These are phyloP conservation scores for Drosophila borborema DNA, from an alignment of 2,888 invertebrate genomes.

Conservation along the genomic window DNA sequence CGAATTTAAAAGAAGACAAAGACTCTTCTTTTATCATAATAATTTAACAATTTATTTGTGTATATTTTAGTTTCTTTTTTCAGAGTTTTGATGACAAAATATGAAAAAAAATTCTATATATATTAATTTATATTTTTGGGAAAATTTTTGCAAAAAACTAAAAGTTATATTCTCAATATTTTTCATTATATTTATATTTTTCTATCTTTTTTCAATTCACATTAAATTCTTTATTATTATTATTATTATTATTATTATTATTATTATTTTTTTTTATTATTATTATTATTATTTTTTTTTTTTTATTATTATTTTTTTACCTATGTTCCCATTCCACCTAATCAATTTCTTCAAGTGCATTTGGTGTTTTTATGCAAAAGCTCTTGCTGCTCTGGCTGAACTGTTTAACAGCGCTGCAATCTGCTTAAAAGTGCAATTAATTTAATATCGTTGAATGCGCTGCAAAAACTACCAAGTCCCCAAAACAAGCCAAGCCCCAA, in stretches of 20 bases:
- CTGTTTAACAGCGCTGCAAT: conserved; percentile 72
- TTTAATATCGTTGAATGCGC: conserved; percentile 58
- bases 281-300: too few species aligned
- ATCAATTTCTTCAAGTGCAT: not conserved
- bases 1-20: too few species aligned
- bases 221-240: too few species aligned
- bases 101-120: not conserved
- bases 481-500: conserved; percentile 5
- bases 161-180: too few species aligned
- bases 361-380: conserved; percentile 9
- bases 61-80: too few species aligned
- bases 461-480: conserved; percentile 15
- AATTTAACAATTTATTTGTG: too few species aligned
- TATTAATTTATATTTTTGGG: not conserved
- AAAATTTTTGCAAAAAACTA: not conserved
- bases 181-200: too few species aligned
- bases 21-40: too few species aligned
- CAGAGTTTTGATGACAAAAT: not conserved
- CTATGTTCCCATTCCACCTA: not conserved
- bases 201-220: too few species aligned
- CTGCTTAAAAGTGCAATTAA: conserved; percentile 79
- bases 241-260: too few species aligned
- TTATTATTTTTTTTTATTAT: too few species aligned
- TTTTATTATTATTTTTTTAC: too few species aligned
- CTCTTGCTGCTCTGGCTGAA: conserved; percentile 21